Evolutionary conservation across 1,140 invertebrate genomes (phyloP), one percentile per base, ranked within the genome.

Genomic region (Linepithema humile): DNA sequence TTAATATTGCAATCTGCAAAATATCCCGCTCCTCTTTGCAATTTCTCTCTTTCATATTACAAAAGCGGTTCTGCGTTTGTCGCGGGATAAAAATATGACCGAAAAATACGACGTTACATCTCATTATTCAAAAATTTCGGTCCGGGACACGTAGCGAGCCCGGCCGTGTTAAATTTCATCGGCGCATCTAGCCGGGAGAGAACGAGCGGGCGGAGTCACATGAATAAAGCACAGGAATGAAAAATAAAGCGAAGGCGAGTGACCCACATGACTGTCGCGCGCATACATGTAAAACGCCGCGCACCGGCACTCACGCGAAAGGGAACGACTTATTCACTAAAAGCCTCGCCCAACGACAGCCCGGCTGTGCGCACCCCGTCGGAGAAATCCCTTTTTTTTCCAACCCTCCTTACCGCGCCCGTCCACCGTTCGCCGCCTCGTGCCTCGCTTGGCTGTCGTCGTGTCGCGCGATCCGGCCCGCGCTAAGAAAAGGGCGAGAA

Each of bases 211-310:
- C 48, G 35, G 35, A 40, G 48, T 70, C 67, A 40, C 45, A 53
- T 80, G 64, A 80, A 80, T 80, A 80, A 82, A 83, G 35, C 70
- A 57, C 26, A 23, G 67, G 45, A 55, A 64, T 78, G 78, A 40
- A 59, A 70, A 86, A 86, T 86, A 87, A 83, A 86, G 72, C 48
- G 73, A 50, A 86, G 78, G 67, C 85, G 67, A 82, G 85, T 87
- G 85, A 87, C 85, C 85, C 74, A 86, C 45, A 87, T 87, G 48
- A 60, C 57, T 53, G 64, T 82, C 29, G 82, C 48, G 84, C 55
- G 70, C 75, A 86, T 74, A 67, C 83, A 53, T 85, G n/a, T n/a
- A n/a, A 87, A 87, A 82, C 77, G 84, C 84, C 50, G 62, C 60
- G 75, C 67, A 67, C 32, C 60, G 60, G 62, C 75, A 78, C 65